A percentile compares a stretch with the other conserved stretches of the same genome.
These are phyloP conservation scores for Agriopis marginaria DNA, from an alignment of 2,888 invertebrate species.

Conservation along the genomic window DNA sequence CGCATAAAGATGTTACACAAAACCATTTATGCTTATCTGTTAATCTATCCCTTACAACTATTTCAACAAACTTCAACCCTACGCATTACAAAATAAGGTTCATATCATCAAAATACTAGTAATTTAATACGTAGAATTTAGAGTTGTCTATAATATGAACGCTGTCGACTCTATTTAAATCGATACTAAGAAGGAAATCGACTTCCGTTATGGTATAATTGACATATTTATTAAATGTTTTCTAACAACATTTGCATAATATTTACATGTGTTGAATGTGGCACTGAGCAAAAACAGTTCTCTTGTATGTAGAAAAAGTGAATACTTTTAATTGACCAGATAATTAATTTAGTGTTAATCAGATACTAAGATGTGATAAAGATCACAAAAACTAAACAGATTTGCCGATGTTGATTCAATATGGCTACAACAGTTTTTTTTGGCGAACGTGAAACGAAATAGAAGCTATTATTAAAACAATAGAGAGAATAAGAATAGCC, in stretches of 20 bases:
- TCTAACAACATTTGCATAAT: conserved; percentile 29
- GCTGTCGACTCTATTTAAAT: conserved; percentile 37
- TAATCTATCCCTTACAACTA: conserved; percentile 15
- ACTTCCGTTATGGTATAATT: conserved; percentile 41
- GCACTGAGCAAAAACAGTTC: not conserved
- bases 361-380: no score
- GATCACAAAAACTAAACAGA: no score
- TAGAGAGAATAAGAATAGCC: no score
- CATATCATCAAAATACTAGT: not conserved
- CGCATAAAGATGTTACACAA: conserved; percentile 35
- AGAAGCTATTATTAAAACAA: no score
- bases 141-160: conserved; percentile 25
- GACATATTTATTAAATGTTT: conserved; percentile 41
- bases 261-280: conserved; percentile 35
- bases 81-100: not conserved
- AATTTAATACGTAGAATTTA: conserved; percentile 2
- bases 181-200: conserved; percentile 42
- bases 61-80: not conserved
- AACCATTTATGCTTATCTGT: conserved; percentile 35
- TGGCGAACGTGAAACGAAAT: no score
- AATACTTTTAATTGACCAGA: conserved; percentile 18
- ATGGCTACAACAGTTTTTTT: no score
- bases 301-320: not conserved
- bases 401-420: no score
- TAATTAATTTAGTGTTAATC: conserved; percentile 2